Evolutionary conservation across 2,888 invertebrate genomes (phyloP).

Genomic region (Chloroclystis v-ata): DNA sequence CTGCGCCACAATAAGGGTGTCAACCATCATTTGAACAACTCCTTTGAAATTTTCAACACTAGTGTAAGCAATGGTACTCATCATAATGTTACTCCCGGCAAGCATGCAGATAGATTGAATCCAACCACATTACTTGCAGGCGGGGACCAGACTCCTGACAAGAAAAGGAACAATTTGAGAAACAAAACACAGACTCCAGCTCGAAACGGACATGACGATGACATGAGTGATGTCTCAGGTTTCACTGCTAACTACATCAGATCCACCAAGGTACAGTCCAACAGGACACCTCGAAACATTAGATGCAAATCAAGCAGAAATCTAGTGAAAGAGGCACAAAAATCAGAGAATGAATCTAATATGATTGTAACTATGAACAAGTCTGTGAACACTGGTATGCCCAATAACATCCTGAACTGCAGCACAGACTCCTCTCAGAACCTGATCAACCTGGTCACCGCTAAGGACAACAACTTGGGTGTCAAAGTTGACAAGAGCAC

Average conservation of each 20-base stretch:
- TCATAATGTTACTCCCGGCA: conserved; percentile 26
- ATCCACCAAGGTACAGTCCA: conserved; percentile 62
- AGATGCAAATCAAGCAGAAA: conserved; percentile 50
- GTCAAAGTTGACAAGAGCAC: conserved; percentile 49
- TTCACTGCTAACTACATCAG: conserved; percentile 72
- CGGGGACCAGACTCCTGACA: conserved; percentile 35
- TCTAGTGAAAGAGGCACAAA: conserved; percentile 48
- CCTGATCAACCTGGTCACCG: conserved; percentile 54
- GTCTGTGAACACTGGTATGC: conserved; percentile 45
- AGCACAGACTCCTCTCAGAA: conserved; percentile 66
- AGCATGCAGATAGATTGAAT: conserved; percentile 27
- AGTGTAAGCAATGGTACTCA: conserved; percentile 39
- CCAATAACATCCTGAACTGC: conserved; percentile 42
- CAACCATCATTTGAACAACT: conserved; percentile 50
- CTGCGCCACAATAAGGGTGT: conserved; percentile 43
- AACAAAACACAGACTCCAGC: conserved; percentile 18
- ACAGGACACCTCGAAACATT: conserved; percentile 51
- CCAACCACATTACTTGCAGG: conserved; percentile 32
- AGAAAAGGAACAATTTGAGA: conserved; percentile 31
- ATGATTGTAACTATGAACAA: conserved; percentile 57
- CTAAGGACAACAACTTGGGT: conserved; percentile 41
- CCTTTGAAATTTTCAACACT: conserved; percentile 48
- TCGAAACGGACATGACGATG: conserved; percentile 62
- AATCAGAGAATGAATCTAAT: conserved; percentile 36
- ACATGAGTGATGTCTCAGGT: conserved; percentile 69